Evolutionary conservation across 2,888 invertebrate species (phyloP).

Genomic region (Pseudoips prasinana): DNA sequence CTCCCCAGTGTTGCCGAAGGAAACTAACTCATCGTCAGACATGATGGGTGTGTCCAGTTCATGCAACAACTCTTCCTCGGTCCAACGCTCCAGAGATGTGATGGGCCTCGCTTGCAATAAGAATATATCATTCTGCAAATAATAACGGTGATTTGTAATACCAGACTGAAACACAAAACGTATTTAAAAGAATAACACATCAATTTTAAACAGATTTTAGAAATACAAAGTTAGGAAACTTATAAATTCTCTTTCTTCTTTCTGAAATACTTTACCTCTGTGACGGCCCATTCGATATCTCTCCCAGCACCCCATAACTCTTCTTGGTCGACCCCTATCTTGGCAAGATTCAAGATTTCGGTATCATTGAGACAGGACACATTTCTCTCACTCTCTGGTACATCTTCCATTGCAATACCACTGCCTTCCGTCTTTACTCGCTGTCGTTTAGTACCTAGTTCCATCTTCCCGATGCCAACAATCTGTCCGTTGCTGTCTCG

Average conservation of each 20-base stretch:
- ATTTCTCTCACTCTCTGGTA: slow-evolving; percentile 58
- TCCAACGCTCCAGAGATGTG: slow-evolving; percentile 87
- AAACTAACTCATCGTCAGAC: slow-evolving; percentile 84
- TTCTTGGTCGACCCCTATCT: slow-evolving; percentile 81
- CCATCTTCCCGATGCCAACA: slow-evolving; percentile 56
- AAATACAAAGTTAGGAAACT: too few relatives aligned
- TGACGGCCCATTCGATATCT: slow-evolving; percentile 92
- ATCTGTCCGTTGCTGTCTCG: slow-evolving; percentile 73
- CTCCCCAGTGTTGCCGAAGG: slow-evolving; percentile 89
- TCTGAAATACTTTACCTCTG: too few relatives aligned
- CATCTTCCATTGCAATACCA: slow-evolving; percentile 61
- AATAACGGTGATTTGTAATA: too few relatives aligned
- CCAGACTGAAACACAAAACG: too few relatives aligned
- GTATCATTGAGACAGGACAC: slow-evolving; percentile 80
- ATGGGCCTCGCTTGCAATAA: slow-evolving; percentile 90
- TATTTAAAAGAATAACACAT: too few relatives aligned
- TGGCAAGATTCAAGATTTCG: slow-evolving; percentile 79
- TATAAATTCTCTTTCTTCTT: too few relatives aligned
- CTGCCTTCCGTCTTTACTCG: slow-evolving; percentile 64
- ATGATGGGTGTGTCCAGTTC: slow-evolving; percentile 88
- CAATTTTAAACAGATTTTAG: too few relatives aligned
- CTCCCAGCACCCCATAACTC: slow-evolving; percentile 85
- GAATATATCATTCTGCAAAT: slow-evolving; percentile 78
- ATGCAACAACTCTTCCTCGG: slow-evolving; percentile 89
- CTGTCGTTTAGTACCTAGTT: slow-evolving; percentile 80